phyloP scores from a whole-genome alignment of 1,140 invertebrate genomes.

The Cherax quadricarinatus region DNA sequence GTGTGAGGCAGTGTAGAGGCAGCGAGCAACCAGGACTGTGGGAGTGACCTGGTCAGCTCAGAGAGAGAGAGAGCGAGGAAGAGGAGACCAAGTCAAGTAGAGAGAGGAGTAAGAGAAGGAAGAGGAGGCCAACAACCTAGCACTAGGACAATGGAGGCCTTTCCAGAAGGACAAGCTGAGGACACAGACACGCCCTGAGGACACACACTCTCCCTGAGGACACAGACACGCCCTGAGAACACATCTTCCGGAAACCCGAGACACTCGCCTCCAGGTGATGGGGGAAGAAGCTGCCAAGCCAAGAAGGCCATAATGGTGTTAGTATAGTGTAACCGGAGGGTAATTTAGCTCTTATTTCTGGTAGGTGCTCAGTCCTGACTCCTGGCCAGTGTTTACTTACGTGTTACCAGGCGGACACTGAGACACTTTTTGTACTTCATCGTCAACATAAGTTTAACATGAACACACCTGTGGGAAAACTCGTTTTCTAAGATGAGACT shows the following conservation, averaged over 20 bases:
- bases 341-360: not conserved
- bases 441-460: too few species aligned
- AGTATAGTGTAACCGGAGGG: not conserved
- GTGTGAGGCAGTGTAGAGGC: not conserved
- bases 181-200: not conserved
- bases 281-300: not conserved
- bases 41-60: too few species aligned
- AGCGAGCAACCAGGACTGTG: not conserved
- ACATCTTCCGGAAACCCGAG: not conserved
- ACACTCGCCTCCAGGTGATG: not conserved
- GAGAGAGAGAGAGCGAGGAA: too few species aligned
- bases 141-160: too few species aligned
- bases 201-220: too few species aligned
- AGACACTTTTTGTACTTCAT: not conserved
- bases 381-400: not conserved
- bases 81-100: too few species aligned
- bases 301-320: not conserved
- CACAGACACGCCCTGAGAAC: not conserved
- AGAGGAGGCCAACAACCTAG: too few species aligned
- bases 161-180: too few species aligned
- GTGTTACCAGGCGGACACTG: not conserved
- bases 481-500: too few species aligned
- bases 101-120: too few species aligned
- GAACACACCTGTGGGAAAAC: too few species aligned
- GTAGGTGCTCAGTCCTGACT: not conserved